phyloP scores from a whole-genome alignment of 2,113 vertebrate genomes.

The Vulpes ferrilata region DNA sequence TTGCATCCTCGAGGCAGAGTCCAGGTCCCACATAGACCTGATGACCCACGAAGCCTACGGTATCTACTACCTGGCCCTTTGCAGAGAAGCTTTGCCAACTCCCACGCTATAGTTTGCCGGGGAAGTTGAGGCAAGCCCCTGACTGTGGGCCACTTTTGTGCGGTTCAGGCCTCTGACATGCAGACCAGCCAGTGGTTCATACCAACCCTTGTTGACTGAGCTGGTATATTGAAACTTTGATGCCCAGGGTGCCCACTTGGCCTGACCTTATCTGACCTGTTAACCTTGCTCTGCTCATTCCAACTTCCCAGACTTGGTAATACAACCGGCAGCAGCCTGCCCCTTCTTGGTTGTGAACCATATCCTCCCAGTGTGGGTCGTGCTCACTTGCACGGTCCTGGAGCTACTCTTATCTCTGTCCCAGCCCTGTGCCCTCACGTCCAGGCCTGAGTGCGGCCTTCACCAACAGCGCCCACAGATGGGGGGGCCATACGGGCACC shows the following conservation, averaged over 20 bases:
- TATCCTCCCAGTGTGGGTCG: not conserved
- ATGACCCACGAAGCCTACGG: not conserved
- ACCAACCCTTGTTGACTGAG: not conserved
- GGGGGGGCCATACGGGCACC: not conserved
- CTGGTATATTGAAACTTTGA: not conserved
- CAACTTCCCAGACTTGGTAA: not conserved
- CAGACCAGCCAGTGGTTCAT: not conserved
- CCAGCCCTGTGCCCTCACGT: not conserved
- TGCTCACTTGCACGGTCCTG: not conserved
- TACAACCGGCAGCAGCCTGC: not conserved
- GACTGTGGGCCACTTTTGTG: not conserved
- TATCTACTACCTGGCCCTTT: not conserved
- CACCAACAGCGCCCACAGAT: not conserved
- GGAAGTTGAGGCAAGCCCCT: not conserved
- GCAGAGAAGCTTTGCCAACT: not conserved
- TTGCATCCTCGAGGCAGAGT: not conserved
- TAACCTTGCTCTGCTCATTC: not conserved
- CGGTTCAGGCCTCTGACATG: not conserved
- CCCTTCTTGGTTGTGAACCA: not conserved
- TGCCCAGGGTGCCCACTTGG: not conserved
- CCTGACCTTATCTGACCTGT: not conserved
- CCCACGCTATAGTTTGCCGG: not conserved
- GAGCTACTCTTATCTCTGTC: not conserved
- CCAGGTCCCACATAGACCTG: not conserved
- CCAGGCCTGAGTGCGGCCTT: not conserved